Conservation (phyloP, 2,113 vertebrate genomes). For the Scopus umbretta region DNA sequence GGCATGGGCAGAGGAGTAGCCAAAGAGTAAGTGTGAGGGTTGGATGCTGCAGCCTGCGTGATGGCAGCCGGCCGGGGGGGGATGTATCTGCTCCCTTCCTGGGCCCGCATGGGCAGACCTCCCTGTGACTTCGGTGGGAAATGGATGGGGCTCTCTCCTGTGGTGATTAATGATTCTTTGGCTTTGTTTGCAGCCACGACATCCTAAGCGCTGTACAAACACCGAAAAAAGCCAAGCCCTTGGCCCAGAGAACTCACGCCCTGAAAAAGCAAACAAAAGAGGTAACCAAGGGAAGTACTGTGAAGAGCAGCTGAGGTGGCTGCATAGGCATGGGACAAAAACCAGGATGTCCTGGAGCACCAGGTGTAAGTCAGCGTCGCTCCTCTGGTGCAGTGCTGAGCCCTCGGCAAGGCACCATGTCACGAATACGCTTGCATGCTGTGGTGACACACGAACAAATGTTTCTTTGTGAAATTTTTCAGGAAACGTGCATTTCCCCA, state of each 20-base stretch:
- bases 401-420: not conserved
- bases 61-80: fast-evolving
- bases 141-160: not conserved
- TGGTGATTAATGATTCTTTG: not conserved
- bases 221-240: not conserved
- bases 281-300: not conserved
- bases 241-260: not conserved
- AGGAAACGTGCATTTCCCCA: not conserved
- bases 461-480: too few relatives aligned
- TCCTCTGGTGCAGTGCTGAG: not conserved
- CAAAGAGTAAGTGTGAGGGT: not conserved
- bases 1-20: not conserved
- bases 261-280: slow-evolving; percentile 8
- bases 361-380: not conserved
- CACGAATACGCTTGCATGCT: fast-evolving
- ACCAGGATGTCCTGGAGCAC: not conserved
- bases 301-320: not conserved
- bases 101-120: not conserved
- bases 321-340: not conserved
- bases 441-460: fast-evolving
- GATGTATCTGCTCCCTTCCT: fast-evolving
- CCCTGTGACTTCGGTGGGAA: not conserved
- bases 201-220: not conserved
- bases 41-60: not conserved
- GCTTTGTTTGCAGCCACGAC: not conserved